Percentiles rank a stretch among this genome's conserved stretches.
Conservation (phyloP, 2,888 invertebrate genomes). For the Tipula confusa region DNA sequence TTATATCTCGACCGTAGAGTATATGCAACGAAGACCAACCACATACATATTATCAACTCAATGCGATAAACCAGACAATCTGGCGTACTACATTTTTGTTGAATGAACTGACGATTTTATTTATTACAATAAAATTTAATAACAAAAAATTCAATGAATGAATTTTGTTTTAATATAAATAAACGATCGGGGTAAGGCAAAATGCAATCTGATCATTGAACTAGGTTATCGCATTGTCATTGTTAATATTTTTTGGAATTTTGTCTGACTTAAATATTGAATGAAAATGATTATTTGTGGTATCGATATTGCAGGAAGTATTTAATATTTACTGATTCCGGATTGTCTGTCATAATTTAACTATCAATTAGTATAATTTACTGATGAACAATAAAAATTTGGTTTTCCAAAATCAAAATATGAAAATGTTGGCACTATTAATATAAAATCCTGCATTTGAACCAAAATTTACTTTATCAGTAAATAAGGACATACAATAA, state of each 20-base stretch:
- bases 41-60: not conserved
- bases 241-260: not conserved
- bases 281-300: not conserved
- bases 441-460: too few species aligned
- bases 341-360: too few species aligned
- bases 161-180: not conserved
- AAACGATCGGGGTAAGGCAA: not conserved
- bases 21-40: too few species aligned
- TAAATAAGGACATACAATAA: too few species aligned
- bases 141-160: not conserved
- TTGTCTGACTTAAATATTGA: not conserved
- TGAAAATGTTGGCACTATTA: too few species aligned
- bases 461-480: too few species aligned
- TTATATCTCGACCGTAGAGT: not conserved
- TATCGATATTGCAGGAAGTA: too few species aligned
- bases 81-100: not conserved
- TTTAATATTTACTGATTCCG: too few species aligned
- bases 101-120: not conserved
- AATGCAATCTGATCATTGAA: not conserved
- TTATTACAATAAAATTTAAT: not conserved
- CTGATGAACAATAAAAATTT: too few species aligned
- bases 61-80: not conserved
- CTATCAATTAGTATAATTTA: too few species aligned
- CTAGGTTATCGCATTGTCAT: not conserved
- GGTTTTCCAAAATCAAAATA: too few species aligned